A percentile compares a stretch with the other conserved stretches of the same genome.
phyloP scores from a whole-genome alignment of 2,888 invertebrate genomes.

The Lithosia quadra region DNA sequence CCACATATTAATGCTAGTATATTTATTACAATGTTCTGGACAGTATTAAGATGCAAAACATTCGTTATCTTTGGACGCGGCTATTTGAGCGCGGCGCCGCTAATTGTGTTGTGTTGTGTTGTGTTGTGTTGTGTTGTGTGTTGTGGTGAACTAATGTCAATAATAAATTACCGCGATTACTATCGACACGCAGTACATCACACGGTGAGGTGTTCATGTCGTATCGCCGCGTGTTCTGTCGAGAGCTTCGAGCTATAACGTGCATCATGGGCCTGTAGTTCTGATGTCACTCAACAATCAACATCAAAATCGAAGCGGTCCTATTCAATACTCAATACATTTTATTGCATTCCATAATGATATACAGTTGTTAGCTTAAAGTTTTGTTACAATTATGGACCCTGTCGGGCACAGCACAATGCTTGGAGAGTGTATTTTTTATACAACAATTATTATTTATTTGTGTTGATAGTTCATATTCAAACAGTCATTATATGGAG shows the following conservation, averaged over 20 bases:
- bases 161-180: constrained; percentile 18
- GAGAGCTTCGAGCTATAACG: constrained; percentile 13
- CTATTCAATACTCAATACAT: neutral
- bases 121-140: constrained; percentile 7
- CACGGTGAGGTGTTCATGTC: neutral
- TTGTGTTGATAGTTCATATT: too few relatives aligned
- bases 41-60: constrained; percentile 14
- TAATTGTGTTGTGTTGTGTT: constrained; percentile 14
- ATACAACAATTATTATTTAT: too few relatives aligned
- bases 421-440: too few relatives aligned
- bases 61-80: constrained; percentile 1
- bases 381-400: too few relatives aligned
- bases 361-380: too few relatives aligned
- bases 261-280: neutral
- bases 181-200: too few relatives aligned
- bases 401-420: too few relatives aligned
- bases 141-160: constrained; percentile 17
- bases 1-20: neutral
- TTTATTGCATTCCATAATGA: too few relatives aligned
- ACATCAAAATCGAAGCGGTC: neutral
- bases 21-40: neutral
- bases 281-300: constrained; percentile 11
- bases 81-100: neutral
- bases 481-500: too few relatives aligned
- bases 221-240: constrained; percentile 5